These are phyloP conservation scores for Heliconius hewitsoni DNA, from an alignment of 1,140 invertebrate genomes.

Conservation along the genomic window DNA sequence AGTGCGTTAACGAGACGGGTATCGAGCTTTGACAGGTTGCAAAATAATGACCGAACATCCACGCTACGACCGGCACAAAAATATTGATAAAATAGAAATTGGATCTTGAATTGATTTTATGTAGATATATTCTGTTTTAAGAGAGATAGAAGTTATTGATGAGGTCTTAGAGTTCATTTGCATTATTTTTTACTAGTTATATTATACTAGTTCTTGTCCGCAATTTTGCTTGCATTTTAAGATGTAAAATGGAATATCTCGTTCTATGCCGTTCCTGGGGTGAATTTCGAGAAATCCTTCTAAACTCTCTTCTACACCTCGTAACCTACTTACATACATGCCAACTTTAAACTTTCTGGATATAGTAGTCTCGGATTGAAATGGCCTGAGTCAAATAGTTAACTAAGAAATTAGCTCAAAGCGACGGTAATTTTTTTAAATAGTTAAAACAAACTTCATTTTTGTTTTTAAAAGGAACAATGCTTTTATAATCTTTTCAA, in stretches of 20 bases:
- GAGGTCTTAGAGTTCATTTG: neutral
- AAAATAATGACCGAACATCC: constrained; percentile 2
- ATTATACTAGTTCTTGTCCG: no score
- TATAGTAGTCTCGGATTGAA: no score
- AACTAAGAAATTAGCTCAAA: no score
- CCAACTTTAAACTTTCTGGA: no score
- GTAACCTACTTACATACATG: no score
- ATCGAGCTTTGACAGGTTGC: constrained; percentile 1
- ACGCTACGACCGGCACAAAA: neutral
- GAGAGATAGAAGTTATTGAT: neutral
- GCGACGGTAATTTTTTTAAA: no score
- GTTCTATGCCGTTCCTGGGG: no score
- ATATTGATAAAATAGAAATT: neutral
- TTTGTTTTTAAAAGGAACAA: neutral
- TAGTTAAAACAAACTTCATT: neutral
- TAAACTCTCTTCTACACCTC: no score
- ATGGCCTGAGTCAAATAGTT: no score
- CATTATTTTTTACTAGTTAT: neutral
- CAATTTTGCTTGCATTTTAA: no score
- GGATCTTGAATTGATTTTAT: neutral
- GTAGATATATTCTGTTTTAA: neutral
- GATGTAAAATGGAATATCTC: no score
- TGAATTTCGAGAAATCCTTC: no score
- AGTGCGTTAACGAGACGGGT: constrained; percentile 1
- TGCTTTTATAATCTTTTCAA: neutral